A percentile compares a stretch with the other conserved stretches of the same genome.
Evolutionary conservation across 2,888 invertebrate species (phyloP).

Genomic region (Petrophora chlorosata): DNA sequence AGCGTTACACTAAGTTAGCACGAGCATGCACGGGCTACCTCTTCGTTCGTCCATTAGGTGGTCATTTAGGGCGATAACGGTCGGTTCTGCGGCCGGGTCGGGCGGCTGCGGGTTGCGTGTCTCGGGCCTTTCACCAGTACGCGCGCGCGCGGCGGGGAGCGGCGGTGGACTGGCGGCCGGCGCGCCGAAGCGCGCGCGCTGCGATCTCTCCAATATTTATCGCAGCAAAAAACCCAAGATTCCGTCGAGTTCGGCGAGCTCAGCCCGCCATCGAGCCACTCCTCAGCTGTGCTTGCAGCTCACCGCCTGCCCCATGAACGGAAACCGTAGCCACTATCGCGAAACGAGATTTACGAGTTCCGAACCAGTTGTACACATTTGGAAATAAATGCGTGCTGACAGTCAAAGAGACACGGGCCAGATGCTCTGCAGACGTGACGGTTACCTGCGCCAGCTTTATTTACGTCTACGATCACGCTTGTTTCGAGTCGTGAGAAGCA

Average conservation of each 20-base stretch:
- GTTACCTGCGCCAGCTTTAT: slow-evolving; percentile 26
- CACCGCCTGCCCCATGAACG: slow-evolving; percentile 54
- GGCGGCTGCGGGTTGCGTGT: slow-evolving; percentile 36
- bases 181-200: slow-evolving; percentile 59
- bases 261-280: slow-evolving; percentile 37
- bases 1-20: slow-evolving; percentile 69
- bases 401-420: slow-evolving; percentile 30
- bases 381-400: slow-evolving; percentile 42
- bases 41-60: slow-evolving; percentile 77
- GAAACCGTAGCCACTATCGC: slow-evolving; percentile 54
- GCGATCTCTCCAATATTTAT: slow-evolving; percentile 68
- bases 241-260: slow-evolving; percentile 37
- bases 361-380: slow-evolving; percentile 54
- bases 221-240: slow-evolving; percentile 60
- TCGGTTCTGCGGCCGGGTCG: slow-evolving; percentile 51
- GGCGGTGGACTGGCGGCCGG: slow-evolving; percentile 66
- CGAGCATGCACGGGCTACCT: slow-evolving; percentile 80
- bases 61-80: slow-evolving; percentile 81
- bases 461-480: slow-evolving; percentile 26
- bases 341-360: slow-evolving; percentile 60
- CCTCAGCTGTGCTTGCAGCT: slow-evolving; percentile 56
- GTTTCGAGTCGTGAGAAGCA: slow-evolving; percentile 25
- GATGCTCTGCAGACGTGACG: slow-evolving; percentile 34
- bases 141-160: slow-evolving; percentile 70
- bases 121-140: slow-evolving; percentile 40